phyloP scores from a whole-genome alignment of 30 jellyfish, hydroid and myxozoan genomes.

The Sanderia malayensis region DNA sequence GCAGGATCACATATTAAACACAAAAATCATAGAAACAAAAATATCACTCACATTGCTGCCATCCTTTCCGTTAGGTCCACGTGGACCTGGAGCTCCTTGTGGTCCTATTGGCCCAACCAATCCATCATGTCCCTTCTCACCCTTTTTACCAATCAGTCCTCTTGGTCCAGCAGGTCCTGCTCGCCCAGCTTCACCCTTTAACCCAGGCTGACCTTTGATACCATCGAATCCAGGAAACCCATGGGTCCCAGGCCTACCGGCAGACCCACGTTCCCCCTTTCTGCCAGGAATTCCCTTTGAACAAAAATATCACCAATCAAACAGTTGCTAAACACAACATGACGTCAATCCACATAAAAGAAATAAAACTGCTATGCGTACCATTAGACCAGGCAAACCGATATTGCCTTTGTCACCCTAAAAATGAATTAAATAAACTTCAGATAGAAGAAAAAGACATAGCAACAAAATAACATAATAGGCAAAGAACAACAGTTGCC shows the following conservation, averaged over 20 bases:
- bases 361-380: conserved; percentile 1
- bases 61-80: background rate
- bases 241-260: conserved; percentile 9
- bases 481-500: background rate
- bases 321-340: background rate
- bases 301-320: background rate
- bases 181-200: conserved; percentile 31
- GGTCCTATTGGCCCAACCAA: conserved; percentile 61
- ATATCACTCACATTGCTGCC: conserved; percentile 8
- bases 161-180: conserved; percentile 36
- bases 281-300: conserved; percentile 10
- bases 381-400: conserved; percentile 45
- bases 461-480: background rate
- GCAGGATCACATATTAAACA: no score
- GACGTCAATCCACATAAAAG: background rate
- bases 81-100: conserved; percentile 25
- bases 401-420: conserved; percentile 26
- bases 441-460: no score
- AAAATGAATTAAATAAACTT: background rate
- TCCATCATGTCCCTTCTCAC: conserved; percentile 40
- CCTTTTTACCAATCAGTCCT: conserved; percentile 33
- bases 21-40: background rate
- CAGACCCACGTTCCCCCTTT: conserved; percentile 21
- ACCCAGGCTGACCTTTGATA: conserved; percentile 41
- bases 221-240: conserved; percentile 45